Evolutionary conservation across 1,140 invertebrate genomes (phyloP).

Genomic region (Drosophila obscura): DNA sequence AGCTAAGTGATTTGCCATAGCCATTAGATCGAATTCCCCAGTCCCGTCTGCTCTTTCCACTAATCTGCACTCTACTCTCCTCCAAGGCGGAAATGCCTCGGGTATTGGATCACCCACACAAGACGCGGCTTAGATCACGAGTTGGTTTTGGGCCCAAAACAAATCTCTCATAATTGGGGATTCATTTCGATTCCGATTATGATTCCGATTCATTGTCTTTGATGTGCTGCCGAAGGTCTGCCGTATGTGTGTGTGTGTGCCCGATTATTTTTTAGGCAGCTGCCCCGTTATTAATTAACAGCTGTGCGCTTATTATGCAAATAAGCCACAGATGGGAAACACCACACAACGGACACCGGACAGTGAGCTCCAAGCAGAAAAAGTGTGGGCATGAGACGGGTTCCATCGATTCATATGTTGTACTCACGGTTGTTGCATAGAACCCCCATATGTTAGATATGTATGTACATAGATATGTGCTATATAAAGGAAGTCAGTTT

Average conservation of each 20-base stretch:
- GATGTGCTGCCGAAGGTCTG: constrained; percentile 49
- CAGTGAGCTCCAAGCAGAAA: constrained; percentile 36
- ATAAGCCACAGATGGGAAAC: constrained; percentile 64
- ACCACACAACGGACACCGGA: neutral
- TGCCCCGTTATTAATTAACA: constrained; percentile 78
- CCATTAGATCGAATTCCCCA: constrained; percentile 16
- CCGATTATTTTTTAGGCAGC: constrained; percentile 37
- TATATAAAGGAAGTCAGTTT: constrained; percentile 36
- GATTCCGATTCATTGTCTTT: constrained; percentile 22
- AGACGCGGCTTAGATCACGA: constrained; percentile 10
- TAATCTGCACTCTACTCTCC: neutral
- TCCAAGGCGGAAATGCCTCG: constrained; percentile 40
- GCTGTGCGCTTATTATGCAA: constrained; percentile 79
- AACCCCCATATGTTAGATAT: too few relatives aligned
- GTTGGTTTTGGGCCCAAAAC: constrained; percentile 4
- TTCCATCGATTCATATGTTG: constrained; percentile 36
- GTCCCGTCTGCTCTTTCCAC: too few relatives aligned
- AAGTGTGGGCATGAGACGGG: constrained; percentile 15
- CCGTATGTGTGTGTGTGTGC: constrained; percentile 5
- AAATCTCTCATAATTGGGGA: constrained; percentile 35
- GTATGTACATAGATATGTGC: neutral
- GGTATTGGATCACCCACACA: constrained; percentile 34
- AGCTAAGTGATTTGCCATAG: constrained; percentile 73
- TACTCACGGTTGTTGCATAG: constrained; percentile 63
- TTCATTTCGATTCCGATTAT: constrained; percentile 21